A percentile compares a stretch with the other conserved stretches of the same genome.
Conservation (phyloP, 2,113 vertebrate species). For the Ahaetulla prasina region DNA sequence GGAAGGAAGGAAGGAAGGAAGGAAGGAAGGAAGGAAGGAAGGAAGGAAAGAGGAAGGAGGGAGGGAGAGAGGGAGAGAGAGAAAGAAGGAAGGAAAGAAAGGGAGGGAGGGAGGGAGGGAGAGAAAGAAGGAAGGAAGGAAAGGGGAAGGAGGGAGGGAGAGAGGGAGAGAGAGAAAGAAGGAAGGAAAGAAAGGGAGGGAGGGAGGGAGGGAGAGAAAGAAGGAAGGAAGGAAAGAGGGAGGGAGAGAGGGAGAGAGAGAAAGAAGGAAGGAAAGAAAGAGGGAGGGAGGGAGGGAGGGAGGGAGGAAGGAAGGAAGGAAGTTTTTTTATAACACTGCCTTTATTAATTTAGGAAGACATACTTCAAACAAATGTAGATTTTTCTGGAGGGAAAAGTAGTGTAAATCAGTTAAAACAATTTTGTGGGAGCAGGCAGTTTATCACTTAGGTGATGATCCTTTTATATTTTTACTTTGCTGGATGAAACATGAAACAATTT, state of each 20-base stretch:
- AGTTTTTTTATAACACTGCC: slow-evolving; percentile 26
- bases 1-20: no score
- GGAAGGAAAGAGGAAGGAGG: no score
- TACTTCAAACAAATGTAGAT: slow-evolving; percentile 56
- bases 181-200: not conserved
- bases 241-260: not conserved
- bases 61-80: not conserved
- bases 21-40: no score
- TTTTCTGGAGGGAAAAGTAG: slow-evolving; percentile 59
- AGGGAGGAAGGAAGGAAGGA: not conserved
- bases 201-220: not conserved
- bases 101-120: slow-evolving; percentile 2
- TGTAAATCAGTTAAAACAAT: slow-evolving; percentile 69
- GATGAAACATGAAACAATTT: slow-evolving; percentile 65
- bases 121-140: not conserved
- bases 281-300: not conserved
- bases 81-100: not conserved
- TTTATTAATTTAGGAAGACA: slow-evolving; percentile 56
- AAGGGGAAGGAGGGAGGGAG: slow-evolving; percentile 22
- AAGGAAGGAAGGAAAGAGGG: slow-evolving; percentile 15
- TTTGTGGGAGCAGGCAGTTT: slow-evolving; percentile 63
- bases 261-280: slow-evolving; percentile 16
- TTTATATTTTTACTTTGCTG: slow-evolving; percentile 64
- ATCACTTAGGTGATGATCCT: slow-evolving; percentile 68
- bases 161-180: slow-evolving; percentile 24